Evolutionary conservation across 2,888 invertebrate species (phyloP).

Genomic region (Sphaeridia pumilis): DNA sequence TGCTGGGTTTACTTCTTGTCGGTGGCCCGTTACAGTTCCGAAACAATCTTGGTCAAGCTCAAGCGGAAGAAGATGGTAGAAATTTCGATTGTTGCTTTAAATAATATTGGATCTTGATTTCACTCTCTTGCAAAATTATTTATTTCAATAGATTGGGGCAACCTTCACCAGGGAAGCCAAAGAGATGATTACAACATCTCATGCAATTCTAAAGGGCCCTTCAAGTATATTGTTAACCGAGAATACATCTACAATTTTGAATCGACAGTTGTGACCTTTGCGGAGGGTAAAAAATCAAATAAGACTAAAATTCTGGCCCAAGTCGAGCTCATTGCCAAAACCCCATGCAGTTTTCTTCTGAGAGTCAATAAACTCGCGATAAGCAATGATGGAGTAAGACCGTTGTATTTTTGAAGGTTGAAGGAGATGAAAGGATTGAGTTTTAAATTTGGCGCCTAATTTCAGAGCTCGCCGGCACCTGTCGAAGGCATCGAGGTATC

Average conservation of each 20-base stretch:
- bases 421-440: not conserved
- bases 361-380: slow-evolving; percentile 1
- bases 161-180: no score
- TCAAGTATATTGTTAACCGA: no score
- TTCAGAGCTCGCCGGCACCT: not conserved
- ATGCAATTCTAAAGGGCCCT: no score
- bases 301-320: slow-evolving; percentile 4
- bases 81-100: no score
- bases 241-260: slow-evolving; percentile 10
- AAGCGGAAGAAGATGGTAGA: no score
- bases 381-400: slow-evolving; percentile 5
- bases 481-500: slow-evolving; percentile 1
- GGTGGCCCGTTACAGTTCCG: no score
- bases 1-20: no score
- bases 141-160: no score
- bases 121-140: no score
- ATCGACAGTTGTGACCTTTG: slow-evolving; percentile 1
- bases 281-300: slow-evolving; percentile 6
- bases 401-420: not conserved
- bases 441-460: not conserved
- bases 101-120: no score
- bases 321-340: not conserved
- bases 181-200: no score
- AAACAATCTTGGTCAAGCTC: no score
- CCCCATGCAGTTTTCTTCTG: slow-evolving; percentile 6